Base-by-base conservation (phyloP, 2,797 vertebrate species). In the Falco rusticolus region DNA sequence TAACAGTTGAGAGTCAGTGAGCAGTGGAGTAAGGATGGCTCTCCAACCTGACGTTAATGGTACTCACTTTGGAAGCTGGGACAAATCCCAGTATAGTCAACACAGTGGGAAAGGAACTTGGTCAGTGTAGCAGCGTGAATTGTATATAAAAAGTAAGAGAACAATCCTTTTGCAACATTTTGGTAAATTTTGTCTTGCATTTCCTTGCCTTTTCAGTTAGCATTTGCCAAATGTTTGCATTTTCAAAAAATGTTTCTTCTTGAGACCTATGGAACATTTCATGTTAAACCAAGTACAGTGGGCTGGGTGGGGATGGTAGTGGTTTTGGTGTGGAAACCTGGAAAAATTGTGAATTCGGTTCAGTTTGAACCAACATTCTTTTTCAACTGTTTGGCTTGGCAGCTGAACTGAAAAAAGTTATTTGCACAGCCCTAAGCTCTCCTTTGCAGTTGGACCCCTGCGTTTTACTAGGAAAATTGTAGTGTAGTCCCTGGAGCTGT, bases 301-400 rank as follows among this genome's bases (percentile, higher is more conserved):
- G 50, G 13, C 69, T 94, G 81, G 68, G 76, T 87, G 72, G 87
- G 33, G 60, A 56, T 92, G 79, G 84, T 93, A 59, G 47, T 74
- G 74, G 70, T 83, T 96, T 91, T 95, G 64, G 89, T 96, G 87
- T 95, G 91, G 79, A 96, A 93, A 96, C 86, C 92, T 96, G 94
- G 84, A 97, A 95, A 93, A 94, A 87, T 31, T 77, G 69, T 91
- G 68, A 83, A 78, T 95, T 96, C 0, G 21, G 84, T 94, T 92
- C 71, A 85, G 17, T 91, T 89, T 78, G 89, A 95, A 93, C 39
- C 57, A 86, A 57, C 48, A 85, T 95, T 86, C 82, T 91, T 95
- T 94, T 94, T 84, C 84, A 90, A 33, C 66, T 86, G 57, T 93
- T 96, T 93, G 50, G 8, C 69, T 96, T 96, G 95, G 92, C 94